phyloP scores from a whole-genome alignment of 1,140 invertebrate species.

The Ips nitidus region DNA sequence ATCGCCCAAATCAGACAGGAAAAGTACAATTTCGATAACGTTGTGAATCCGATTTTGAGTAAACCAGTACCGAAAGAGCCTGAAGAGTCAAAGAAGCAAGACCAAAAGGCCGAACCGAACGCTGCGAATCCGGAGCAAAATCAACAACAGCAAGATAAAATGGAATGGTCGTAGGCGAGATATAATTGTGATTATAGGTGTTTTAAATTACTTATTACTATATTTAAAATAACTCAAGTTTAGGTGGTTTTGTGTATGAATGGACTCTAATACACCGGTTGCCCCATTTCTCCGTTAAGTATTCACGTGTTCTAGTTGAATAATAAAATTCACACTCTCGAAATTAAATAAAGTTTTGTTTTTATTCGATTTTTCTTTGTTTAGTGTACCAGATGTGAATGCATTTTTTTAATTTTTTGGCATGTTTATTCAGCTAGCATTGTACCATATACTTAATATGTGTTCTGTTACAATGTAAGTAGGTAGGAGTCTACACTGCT shows the following conservation, averaged over 20 bases:
- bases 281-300: no score
- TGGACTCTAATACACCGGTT: no score
- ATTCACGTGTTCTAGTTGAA: no score
- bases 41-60: constrained; percentile 74
- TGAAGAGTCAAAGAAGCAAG: constrained; percentile 54
- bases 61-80: constrained; percentile 81
- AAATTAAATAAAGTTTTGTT: no score
- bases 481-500: no score
- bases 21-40: constrained; percentile 68
- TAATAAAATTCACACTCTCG: no score
- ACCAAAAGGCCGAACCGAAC: constrained; percentile 36
- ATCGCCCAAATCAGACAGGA: constrained; percentile 75
- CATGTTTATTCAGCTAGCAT: no score
- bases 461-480: no score
- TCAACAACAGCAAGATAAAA: constrained; percentile 43
- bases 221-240: constrained; percentile 11
- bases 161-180: constrained; percentile 43
- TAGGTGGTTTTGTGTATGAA: constrained; percentile 8
- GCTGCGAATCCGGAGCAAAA: constrained; percentile 25
- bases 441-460: no score
- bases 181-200: constrained; percentile 29
- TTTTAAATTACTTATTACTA: constrained; percentile 25
- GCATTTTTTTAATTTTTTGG: no score
- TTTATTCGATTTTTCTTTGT: no score
- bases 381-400: no score